phyloP scores from a whole-genome alignment of 2,113 vertebrate species.

The Brevimyrus niger region DNA sequence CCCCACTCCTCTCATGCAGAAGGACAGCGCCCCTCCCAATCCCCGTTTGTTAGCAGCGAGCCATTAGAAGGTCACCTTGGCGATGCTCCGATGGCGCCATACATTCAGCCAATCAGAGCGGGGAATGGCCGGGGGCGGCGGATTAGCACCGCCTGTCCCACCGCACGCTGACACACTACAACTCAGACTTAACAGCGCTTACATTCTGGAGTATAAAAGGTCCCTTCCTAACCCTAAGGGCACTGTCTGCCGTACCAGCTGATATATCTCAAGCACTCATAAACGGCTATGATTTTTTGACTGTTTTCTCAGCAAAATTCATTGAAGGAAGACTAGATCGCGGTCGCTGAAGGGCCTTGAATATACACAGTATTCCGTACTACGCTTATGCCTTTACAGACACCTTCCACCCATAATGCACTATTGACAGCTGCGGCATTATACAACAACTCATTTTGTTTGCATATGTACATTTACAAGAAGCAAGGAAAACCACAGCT shows the following conservation, averaged over 20 bases:
- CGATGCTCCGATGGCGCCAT: not conserved
- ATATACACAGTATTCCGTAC: not conserved
- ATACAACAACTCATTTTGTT: not conserved
- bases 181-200: not conserved
- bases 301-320: not conserved
- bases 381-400: not conserved
- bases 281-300: not conserved
- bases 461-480: not conserved
- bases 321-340: conserved; percentile 10
- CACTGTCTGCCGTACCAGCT: not conserved
- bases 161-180: not conserved
- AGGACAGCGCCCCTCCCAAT: not conserved
- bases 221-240: not conserved
- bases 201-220: not conserved
- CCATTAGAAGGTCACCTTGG: not conserved
- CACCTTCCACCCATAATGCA: not conserved
- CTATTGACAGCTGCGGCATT: not conserved
- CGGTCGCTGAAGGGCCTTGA: not conserved
- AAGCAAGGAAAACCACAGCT: not conserved
- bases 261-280: not conserved
- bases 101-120: conserved; percentile 8
- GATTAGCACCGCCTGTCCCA: not conserved
- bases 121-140: not conserved
- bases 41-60: not conserved
- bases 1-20: not conserved